Percentiles rank a stretch among this genome's conserved stretches.
Conservation (phyloP, 2,888 invertebrate genomes). For the Campoplex nolae region DNA sequence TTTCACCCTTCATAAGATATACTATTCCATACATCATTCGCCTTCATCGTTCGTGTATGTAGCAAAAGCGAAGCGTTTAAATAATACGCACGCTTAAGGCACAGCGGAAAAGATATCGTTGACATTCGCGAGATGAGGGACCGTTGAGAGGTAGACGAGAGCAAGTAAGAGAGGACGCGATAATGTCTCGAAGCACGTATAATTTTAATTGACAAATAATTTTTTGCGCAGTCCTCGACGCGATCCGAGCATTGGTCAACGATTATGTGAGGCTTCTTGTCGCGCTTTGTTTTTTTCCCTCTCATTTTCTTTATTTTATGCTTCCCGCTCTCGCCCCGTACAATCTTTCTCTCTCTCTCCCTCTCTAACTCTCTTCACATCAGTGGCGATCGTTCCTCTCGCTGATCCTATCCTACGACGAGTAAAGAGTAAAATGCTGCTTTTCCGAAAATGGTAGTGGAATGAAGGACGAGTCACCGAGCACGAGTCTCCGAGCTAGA, state of each 20-base stretch:
- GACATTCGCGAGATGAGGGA: slow-evolving; percentile 61
- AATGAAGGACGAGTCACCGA: slow-evolving; percentile 78
- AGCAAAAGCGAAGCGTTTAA: slow-evolving; percentile 44
- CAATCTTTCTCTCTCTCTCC: slow-evolving; percentile 14
- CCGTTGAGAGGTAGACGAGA: slow-evolving; percentile 33
- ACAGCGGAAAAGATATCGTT: slow-evolving; percentile 39
- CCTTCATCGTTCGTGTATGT: slow-evolving; percentile 42
- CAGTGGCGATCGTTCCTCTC: slow-evolving; percentile 33
- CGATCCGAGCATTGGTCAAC: slow-evolving; percentile 72
- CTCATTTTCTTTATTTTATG: slow-evolving; percentile 51
- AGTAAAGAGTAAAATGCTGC: slow-evolving; percentile 71
- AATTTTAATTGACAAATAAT: slow-evolving; percentile 80
- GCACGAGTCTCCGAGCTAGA: slow-evolving; percentile 47
- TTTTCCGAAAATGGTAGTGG: slow-evolving; percentile 80
- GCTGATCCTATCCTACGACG: slow-evolving; percentile 52
- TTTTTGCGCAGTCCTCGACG: slow-evolving; percentile 72
- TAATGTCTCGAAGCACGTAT: slow-evolving; percentile 73
- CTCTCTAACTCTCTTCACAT: slow-evolving; percentile 45
- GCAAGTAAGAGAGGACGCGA: slow-evolving; percentile 59
- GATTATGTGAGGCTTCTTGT: slow-evolving; percentile 72
- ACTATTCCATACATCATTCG: slow-evolving; percentile 59
- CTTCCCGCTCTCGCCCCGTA: slow-evolving; percentile 40
- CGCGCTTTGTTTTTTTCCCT: slow-evolving; percentile 25
- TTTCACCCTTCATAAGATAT: slow-evolving; percentile 66
- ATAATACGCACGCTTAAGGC: slow-evolving; percentile 32